Evolutionary conservation across 2,113 vertebrate genomes (phyloP).

Genomic region (Ginglymostoma cirratum): DNA sequence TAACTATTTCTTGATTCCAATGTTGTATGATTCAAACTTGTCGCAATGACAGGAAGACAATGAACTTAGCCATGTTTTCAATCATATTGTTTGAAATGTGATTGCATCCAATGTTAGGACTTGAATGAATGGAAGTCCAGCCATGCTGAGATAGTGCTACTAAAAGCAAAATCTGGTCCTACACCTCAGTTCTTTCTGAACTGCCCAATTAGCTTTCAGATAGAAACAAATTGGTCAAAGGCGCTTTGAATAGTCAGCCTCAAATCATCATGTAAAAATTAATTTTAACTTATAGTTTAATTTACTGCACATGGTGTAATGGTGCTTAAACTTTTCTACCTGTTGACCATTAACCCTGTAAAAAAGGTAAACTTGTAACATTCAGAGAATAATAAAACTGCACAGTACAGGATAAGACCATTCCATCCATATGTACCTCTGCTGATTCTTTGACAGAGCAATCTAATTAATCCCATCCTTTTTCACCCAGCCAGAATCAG

Average conservation of each 20-base stretch:
- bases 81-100: background rate
- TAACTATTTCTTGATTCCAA: background rate
- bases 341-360: background rate
- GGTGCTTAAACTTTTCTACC: background rate
- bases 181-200: background rate
- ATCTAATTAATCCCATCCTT: background rate
- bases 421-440: background rate
- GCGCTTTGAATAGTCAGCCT: background rate
- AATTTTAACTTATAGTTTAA: background rate
- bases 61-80: background rate
- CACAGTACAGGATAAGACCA: background rate
- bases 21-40: background rate
- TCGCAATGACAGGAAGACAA: background rate
- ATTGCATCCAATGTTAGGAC: background rate
- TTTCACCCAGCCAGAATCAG: background rate
- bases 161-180: background rate
- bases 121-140: background rate
- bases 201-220: background rate
- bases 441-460: background rate
- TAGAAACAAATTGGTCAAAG: background rate
- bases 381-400: background rate
- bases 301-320: background rate
- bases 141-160: background rate
- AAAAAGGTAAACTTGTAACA: background rate
- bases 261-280: background rate